Evolutionary conservation across 1,140 invertebrate species (phyloP).

Genomic region (Pseudachorutes palmiensis): DNA sequence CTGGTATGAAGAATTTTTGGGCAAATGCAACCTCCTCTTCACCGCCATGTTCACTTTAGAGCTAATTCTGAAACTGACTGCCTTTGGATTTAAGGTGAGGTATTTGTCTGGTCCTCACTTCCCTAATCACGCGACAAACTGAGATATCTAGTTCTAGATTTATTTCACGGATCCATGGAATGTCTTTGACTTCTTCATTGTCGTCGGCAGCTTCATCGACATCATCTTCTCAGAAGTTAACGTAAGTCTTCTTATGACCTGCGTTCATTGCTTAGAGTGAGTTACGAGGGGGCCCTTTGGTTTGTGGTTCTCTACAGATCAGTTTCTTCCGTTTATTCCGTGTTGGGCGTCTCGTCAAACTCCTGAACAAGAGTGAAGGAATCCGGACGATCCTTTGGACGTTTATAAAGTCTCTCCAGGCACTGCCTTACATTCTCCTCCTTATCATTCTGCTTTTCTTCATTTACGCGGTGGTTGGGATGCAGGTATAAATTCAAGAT

Average conservation of each 20-base stretch:
- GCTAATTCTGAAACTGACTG: conserved; percentile 94
- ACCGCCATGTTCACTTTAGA: conserved; percentile 95
- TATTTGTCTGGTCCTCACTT: background rate
- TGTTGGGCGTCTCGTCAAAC: conserved; percentile 94
- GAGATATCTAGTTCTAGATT: conserved; percentile 67
- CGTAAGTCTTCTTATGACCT: too few species aligned
- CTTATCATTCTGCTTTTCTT: conserved; percentile 98
- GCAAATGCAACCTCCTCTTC: conserved; percentile 94
- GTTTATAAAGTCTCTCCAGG: conserved; percentile 98
- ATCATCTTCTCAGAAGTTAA: conserved; percentile 92
- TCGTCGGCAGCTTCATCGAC: conserved; percentile 96
- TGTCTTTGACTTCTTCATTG: conserved; percentile 98
- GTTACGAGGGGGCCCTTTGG: too few species aligned
- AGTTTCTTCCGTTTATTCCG: conserved; percentile 99
- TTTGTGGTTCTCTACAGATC: conserved; percentile 86
- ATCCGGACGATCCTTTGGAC: conserved; percentile 98
- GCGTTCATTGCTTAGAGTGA: too few species aligned
- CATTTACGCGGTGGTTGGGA: conserved; percentile 98
- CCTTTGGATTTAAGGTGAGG: conserved; percentile 92
- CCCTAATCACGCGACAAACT: too few species aligned
- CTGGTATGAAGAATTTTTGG: conserved; percentile 74
- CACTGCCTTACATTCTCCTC: conserved; percentile 94
- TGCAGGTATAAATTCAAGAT: conserved; percentile 67
- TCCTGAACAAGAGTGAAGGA: conserved; percentile 92
- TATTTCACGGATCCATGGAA: conserved; percentile 99